These are phyloP conservation scores for Paratilapia polleni DNA, from an alignment of 2,113 vertebrate genomes.

Conservation along the genomic window DNA sequence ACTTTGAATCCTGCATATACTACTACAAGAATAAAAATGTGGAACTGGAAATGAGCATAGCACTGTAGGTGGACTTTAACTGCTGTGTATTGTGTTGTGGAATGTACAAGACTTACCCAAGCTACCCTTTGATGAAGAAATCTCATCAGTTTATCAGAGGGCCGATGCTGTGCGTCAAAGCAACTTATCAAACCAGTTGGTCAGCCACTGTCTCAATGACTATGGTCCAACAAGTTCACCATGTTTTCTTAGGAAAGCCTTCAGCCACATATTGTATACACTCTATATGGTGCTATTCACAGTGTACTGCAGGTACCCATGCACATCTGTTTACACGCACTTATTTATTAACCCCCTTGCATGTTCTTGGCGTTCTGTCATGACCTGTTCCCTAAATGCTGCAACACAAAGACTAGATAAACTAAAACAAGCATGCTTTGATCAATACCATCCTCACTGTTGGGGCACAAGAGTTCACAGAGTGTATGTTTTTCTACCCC, in stretches of 20 bases:
- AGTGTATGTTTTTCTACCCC: not conserved
- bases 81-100: not conserved
- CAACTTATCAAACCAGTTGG: not conserved
- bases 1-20: not conserved
- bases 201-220: not conserved
- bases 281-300: not conserved
- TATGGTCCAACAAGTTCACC: not conserved
- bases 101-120: not conserved
- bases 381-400: slow-evolving; percentile 17
- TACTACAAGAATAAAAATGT: not conserved
- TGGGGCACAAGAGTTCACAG: not conserved
- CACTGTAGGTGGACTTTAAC: not conserved
- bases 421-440: slow-evolving; percentile 22
- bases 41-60: not conserved
- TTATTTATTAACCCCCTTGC: not conserved
- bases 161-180: not conserved
- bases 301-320: not conserved
- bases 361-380: not conserved
- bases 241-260: not conserved
- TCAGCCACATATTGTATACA: too few relatives aligned
- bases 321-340: not conserved
- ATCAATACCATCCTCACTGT: slow-evolving; percentile 23
- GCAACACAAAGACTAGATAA: slow-evolving; percentile 35
- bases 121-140: not conserved
- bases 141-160: slow-evolving; percentile 1